Conservation (phyloP, 2,797 vertebrate species). For the Oreochromis mossambicus region DNA sequence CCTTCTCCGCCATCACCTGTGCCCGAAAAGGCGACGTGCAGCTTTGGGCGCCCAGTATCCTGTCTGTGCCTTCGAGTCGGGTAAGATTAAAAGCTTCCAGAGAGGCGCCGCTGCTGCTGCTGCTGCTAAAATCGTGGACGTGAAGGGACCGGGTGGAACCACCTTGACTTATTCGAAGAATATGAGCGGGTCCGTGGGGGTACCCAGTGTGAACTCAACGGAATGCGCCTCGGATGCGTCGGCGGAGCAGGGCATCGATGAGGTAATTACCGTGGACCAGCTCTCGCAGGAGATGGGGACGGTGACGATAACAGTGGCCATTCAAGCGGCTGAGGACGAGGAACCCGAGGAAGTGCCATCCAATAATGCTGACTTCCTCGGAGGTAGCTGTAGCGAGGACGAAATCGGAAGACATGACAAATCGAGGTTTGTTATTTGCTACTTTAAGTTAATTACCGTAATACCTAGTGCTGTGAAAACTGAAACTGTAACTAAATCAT, state of each 20-base stretch:
- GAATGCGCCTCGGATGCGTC: conserved; percentile 49
- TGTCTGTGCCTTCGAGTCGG: conserved; percentile 38
- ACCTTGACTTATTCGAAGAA: conserved; percentile 19
- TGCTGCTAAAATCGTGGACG: neutral
- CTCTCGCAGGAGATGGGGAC: conserved; percentile 71
- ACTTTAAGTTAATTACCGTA: neutral
- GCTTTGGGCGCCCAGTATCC: conserved; percentile 54
- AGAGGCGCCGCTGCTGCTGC: conserved; percentile 33
- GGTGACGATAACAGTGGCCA: conserved; percentile 89
- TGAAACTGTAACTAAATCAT: neutral
- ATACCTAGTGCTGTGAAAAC: neutral
- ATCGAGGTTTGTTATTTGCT: conserved; percentile 73
- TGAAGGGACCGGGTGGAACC: conserved; percentile 23
- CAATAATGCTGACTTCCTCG: conserved; percentile 65
- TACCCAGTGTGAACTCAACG: conserved; percentile 28
- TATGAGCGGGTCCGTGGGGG: conserved; percentile 68
- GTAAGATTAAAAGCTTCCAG: conserved; percentile 24
- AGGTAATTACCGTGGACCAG: conserved; percentile 67
- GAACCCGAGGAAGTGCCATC: conserved; percentile 73
- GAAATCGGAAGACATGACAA: conserved; percentile 80
- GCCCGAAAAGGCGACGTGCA: conserved; percentile 47
- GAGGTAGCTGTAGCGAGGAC: conserved; percentile 90
- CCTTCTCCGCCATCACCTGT: conserved; percentile 63
- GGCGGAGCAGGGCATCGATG: conserved; percentile 45
- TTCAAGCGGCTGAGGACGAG: conserved; percentile 85